Evolutionary conservation across 2,797 vertebrate species (phyloP), one percentile per base, ranked within the genome.

Genomic region (Diplodus sargus): DNA sequence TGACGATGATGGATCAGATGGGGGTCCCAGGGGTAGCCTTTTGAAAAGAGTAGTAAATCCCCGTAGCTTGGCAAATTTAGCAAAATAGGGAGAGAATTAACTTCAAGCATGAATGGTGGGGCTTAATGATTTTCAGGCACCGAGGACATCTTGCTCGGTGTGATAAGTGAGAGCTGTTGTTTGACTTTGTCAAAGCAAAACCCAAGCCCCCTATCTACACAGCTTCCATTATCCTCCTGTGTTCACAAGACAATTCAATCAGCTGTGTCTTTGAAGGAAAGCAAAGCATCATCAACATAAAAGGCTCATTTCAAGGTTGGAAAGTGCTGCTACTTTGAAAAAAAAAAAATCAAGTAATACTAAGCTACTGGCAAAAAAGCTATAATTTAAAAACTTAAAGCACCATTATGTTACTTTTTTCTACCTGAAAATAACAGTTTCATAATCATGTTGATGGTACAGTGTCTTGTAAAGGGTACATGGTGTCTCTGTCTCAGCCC

Each of bases 161-260:
- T 83, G 90, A 94, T 93, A 91, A 93, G 89, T 88, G 78, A 75
- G 78, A 86, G 84, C 85, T 77, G 86, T 88, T 93, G 87, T 93
- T 91, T 87, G 85, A 93, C 83, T 89, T 91, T 91, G 88, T 88
- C 82, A 80, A 85, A 87, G 84, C 65, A 65, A 85, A 87, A 76
- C 82, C 74, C 88, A 91, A 92, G 72, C 86, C 58, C 58, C 12
- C 11, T 86, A 90, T 91, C 86, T 83, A 65, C 78, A 85, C 78
- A 67, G 81, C 82, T 74, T 76, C 78, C 82, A 87, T 89, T 87
- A 84, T 93, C 72, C 74, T 75, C 58, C 64, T 82, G 70, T 90
- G 84, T 85, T 87, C 84, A 79, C 76, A 52, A 84, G 72, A 87
- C 87, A 87, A 77, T 93, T 89, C 62, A 83, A 74, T 90, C 74